Evolutionary conservation across 2,113 vertebrate genomes (phyloP).

Genomic region (Kryptolebias marmoratus): DNA sequence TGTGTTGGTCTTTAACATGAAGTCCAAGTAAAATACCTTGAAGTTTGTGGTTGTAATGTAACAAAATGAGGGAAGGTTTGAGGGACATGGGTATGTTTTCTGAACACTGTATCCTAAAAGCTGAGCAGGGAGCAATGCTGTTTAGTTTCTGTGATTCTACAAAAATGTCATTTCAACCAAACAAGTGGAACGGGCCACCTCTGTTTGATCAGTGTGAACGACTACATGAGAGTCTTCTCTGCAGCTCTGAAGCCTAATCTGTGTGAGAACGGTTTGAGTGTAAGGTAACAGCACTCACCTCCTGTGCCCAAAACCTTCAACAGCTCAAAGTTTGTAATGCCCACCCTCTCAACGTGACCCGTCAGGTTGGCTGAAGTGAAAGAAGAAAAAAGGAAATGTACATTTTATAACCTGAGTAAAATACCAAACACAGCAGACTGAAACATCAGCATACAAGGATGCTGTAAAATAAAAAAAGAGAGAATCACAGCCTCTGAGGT

Average conservation of each 20-base stretch:
- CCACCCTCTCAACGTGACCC: slow-evolving; percentile 94
- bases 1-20: too few relatives aligned
- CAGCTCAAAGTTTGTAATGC: slow-evolving; percentile 98
- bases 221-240: background rate
- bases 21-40: too few relatives aligned
- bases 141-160: background rate
- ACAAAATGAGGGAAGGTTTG: too few relatives aligned
- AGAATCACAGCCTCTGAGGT: background rate
- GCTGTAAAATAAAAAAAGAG: background rate
- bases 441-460: too few relatives aligned
- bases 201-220: background rate
- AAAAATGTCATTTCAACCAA: background rate
- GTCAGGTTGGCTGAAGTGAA: slow-evolving; percentile 91
- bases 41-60: too few relatives aligned
- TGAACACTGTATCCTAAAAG: background rate
- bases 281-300: slow-evolving; percentile 82
- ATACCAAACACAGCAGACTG: background rate
- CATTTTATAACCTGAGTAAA: background rate
- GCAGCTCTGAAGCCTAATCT: background rate
- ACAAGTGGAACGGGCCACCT: background rate
- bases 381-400: background rate
- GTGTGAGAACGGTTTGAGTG: background rate
- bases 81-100: too few relatives aligned
- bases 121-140: background rate
- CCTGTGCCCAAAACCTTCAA: slow-evolving; percentile 96